A percentile compares a stretch with the other conserved stretches of the same genome.
Evolutionary conservation across 2,797 vertebrate species (phyloP).

Genomic region (Anguilla pacifica): DNA sequence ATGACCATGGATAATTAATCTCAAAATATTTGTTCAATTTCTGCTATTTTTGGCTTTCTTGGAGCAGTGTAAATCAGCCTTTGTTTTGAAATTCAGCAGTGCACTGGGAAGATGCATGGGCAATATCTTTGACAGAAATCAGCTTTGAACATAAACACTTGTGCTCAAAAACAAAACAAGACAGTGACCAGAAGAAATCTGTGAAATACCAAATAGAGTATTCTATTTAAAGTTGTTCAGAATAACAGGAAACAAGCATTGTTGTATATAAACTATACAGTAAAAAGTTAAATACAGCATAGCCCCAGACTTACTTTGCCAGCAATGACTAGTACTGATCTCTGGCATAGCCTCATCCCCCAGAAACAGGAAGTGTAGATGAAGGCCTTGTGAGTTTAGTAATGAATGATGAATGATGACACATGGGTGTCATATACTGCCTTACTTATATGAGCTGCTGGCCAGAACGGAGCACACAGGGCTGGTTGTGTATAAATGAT

Average conservation of each 20-base stretch:
- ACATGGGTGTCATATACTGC: neutral
- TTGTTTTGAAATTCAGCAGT: neutral
- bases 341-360: neutral
- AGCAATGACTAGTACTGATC: neutral
- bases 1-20: neutral
- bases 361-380: neutral
- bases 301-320: neutral
- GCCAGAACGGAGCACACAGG: constrained; percentile 48
- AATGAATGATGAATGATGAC: neutral
- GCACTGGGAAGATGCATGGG: neutral
- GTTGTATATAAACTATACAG: neutral
- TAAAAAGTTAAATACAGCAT: neutral
- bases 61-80: neutral
- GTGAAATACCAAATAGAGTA: neutral
- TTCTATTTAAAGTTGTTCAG: neutral
- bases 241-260: neutral
- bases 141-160: neutral
- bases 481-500: constrained; percentile 62
- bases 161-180: neutral
- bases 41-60: too few species aligned
- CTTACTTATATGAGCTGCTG: neutral
- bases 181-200: neutral
- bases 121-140: neutral
- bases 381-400: constrained; percentile 42
- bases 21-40: neutral